phyloP scores from a whole-genome alignment of 2,888 invertebrate genomes.

The Stenurella melanura region DNA sequence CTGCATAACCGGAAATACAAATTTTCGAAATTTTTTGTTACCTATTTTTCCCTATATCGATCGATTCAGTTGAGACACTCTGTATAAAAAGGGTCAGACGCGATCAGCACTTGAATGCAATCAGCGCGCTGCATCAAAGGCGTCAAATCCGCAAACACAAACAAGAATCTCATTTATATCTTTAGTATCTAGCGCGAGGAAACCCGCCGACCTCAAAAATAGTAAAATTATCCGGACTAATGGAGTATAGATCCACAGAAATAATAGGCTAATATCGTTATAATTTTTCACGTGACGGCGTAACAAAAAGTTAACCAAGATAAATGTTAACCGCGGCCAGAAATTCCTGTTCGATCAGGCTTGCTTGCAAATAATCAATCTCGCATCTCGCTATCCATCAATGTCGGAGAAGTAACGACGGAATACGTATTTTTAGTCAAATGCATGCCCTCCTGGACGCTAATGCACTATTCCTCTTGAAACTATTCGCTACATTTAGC shows the following conservation, averaged over 20 bases:
- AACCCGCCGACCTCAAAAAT: neutral
- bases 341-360: constrained; percentile 30
- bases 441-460: neutral
- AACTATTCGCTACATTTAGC: constrained; percentile 13
- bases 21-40: too few relatives aligned
- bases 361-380: constrained; percentile 55
- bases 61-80: too few relatives aligned
- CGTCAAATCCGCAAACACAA: neutral
- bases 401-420: constrained; percentile 40
- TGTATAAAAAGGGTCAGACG: too few relatives aligned
- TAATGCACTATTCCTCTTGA: constrained; percentile 29
- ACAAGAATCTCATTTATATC: constrained; percentile 11
- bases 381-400: constrained; percentile 48
- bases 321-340: constrained; percentile 43
- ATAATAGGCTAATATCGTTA: constrained; percentile 35
- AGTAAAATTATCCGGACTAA: constrained; percentile 10
- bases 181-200: neutral
- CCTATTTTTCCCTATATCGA: too few relatives aligned
- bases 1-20: too few relatives aligned
- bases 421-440: constrained; percentile 13
- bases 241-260: constrained; percentile 25
- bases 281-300: constrained; percentile 30
- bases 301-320: constrained; percentile 47
- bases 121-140: too few relatives aligned
- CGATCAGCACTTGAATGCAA: too few relatives aligned